phyloP scores from a whole-genome alignment of 2,888 invertebrate genomes.

The Diadromus collaris region DNA sequence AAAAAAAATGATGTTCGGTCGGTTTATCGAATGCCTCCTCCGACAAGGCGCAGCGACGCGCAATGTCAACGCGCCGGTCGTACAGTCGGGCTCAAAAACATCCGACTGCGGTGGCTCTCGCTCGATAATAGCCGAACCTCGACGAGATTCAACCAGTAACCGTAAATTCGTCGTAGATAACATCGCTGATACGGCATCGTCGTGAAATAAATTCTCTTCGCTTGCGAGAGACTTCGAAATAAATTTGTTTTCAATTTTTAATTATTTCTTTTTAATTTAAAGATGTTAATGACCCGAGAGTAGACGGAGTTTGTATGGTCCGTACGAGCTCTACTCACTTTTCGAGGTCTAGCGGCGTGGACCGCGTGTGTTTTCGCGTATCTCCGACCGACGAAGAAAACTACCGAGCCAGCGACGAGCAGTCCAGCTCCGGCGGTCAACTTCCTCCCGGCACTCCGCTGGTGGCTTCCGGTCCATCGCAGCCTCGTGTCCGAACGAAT shows the following conservation, averaged over 20 bases:
- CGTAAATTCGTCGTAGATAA: constrained; percentile 48
- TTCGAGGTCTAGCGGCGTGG: constrained; percentile 81
- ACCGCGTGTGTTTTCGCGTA: constrained; percentile 79
- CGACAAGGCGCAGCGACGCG: constrained; percentile 41
- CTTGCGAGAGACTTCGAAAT: not conserved
- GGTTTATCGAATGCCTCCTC: not conserved
- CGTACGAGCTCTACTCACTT: constrained; percentile 77
- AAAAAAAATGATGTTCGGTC: not conserved
- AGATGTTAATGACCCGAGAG: not conserved
- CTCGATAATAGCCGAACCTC: constrained; percentile 47
- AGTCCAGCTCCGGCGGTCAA: constrained; percentile 70
- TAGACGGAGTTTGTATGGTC: not conserved
- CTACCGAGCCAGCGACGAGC: constrained; percentile 79
- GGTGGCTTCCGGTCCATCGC: constrained; percentile 62
- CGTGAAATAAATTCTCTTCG: constrained; percentile 6
- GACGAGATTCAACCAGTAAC: constrained; percentile 6
- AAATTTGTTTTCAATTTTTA: not conserved
- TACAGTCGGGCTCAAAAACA: constrained; percentile 57
- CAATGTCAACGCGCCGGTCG: constrained; percentile 55
- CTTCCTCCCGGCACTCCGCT: constrained; percentile 63
- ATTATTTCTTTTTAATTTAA: not conserved
- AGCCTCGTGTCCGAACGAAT: constrained; percentile 69
- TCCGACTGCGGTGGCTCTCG: constrained; percentile 36
- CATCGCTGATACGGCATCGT: constrained; percentile 22
- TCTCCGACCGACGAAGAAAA: constrained; percentile 80